Conservation (phyloP, 2,113 vertebrate species). For the Alectura lathami region DNA sequence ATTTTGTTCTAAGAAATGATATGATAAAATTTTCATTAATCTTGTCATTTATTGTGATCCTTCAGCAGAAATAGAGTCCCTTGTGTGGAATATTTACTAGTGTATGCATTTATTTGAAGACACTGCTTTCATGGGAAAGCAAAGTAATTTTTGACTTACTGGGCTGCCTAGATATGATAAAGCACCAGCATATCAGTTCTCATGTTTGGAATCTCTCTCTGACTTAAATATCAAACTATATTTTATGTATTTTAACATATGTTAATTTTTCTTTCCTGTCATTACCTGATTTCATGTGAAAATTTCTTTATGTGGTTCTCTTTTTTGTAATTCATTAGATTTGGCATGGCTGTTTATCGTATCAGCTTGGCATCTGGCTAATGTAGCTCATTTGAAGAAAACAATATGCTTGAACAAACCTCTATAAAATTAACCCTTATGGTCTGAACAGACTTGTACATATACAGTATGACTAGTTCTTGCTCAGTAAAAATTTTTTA, state of each 20-base stretch:
- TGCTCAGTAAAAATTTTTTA: conserved; percentile 15
- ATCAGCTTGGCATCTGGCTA: conserved; percentile 70
- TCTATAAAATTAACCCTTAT: conserved; percentile 46
- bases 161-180: neutral
- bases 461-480: neutral
- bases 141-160: neutral
- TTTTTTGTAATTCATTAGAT: conserved; percentile 72
- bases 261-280: conserved; percentile 69
- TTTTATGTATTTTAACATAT: neutral
- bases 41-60: neutral
- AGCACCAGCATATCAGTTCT: neutral
- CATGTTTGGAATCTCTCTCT: conserved; percentile 14
- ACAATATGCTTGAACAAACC: conserved; percentile 17
- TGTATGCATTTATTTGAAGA: neutral
- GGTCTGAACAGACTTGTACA: conserved; percentile 1
- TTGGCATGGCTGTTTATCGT: conserved; percentile 70
- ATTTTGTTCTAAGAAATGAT: neutral
- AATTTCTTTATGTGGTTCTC: conserved; percentile 57
- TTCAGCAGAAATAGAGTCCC: neutral
- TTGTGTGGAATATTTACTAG: neutral
- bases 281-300: conserved; percentile 72
- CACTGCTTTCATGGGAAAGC: neutral
- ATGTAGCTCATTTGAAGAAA: conserved; percentile 60
- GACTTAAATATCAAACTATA: conserved; percentile 13
- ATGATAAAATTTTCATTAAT: neutral